Percentiles rank a stretch among this genome's conserved stretches.
Evolutionary conservation across 2,113 vertebrate species (phyloP).

Genomic region (Sinocyclocheilus maitianheensis): DNA sequence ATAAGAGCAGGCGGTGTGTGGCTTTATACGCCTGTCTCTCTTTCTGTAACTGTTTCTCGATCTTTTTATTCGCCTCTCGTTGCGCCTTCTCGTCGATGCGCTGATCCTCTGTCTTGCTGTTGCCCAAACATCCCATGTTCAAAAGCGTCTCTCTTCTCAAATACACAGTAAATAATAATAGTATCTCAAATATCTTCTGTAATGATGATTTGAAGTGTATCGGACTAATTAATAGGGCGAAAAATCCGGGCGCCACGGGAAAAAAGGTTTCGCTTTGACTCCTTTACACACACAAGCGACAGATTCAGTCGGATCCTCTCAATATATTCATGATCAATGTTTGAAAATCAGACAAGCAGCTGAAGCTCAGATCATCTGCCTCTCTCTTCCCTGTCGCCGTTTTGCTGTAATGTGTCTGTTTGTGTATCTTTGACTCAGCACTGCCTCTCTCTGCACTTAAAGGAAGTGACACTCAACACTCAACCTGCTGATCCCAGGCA

Average conservation of each 20-base stretch:
- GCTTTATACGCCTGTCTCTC: conserved; percentile 89
- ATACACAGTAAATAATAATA: conserved; percentile 10
- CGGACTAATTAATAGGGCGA: conserved; percentile 41
- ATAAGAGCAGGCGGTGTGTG: conserved; percentile 87
- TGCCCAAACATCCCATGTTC: conserved; percentile 88
- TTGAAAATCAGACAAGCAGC: conserved; percentile 49
- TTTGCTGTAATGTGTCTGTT: conserved; percentile 64
- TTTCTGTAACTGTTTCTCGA: conserved; percentile 91
- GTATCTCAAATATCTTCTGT: conserved; percentile 32
- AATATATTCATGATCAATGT: conserved; percentile 56
- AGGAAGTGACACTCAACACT: conserved; percentile 67
- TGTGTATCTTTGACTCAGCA: conserved; percentile 72
- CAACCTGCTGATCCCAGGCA: conserved; percentile 22
- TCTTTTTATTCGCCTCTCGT: conserved; percentile 91
- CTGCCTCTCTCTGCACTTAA: conserved; percentile 77
- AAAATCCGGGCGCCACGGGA: conserved; percentile 51
- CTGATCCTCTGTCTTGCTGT: conserved; percentile 90
- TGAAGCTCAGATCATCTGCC: conserved; percentile 50
- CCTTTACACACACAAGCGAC: conserved; percentile 25
- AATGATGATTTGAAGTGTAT: conserved; percentile 34
- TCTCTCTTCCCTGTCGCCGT: conserved; percentile 72
- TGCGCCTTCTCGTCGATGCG: conserved; percentile 89
- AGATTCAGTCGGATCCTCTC: conserved; percentile 44
- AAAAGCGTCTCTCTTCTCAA: conserved; percentile 35
- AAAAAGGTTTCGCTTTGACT: conserved; percentile 48